phyloP scores from a whole-genome alignment of 2,113 vertebrate species.

The Microcebus jonahi region DNA sequence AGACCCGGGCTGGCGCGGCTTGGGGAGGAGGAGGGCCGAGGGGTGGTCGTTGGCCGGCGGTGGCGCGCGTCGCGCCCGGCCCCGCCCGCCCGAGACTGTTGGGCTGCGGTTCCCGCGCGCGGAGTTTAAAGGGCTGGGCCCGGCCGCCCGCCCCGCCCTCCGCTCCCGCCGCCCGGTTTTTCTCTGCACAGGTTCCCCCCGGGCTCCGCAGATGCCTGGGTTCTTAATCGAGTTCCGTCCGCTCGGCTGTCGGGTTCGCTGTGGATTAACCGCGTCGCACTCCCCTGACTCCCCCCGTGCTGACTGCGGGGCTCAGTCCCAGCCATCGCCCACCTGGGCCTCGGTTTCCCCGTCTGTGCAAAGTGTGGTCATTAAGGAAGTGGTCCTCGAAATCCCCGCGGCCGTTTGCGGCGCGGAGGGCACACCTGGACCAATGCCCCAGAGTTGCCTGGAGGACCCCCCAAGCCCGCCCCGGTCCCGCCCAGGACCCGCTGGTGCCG shows the following conservation, averaged over 20 bases:
- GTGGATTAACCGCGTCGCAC: too few species aligned
- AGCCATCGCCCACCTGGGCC: not conserved
- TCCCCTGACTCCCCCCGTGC: not conserved
- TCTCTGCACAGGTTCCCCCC: accelerated
- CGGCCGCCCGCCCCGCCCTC: not conserved
- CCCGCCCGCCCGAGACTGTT: not conserved
- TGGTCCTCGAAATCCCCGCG: not conserved
- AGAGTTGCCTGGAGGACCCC: not conserved
- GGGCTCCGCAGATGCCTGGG: not conserved
- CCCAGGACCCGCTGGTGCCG: not conserved
- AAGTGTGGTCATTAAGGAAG: not conserved
- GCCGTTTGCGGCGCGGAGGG: not conserved
- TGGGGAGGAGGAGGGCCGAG: not conserved
- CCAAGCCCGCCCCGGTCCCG: too few species aligned
- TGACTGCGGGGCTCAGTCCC: not conserved
- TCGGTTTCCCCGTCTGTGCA: not conserved
- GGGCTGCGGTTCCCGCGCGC: constrained; percentile 46
- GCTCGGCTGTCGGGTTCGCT: not conserved
- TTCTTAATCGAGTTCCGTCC: not conserved
- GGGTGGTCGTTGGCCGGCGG: not conserved
- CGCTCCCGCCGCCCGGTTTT: accelerated
- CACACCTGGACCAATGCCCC: not conserved
- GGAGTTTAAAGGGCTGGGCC: constrained; percentile 74
- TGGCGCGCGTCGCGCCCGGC: not conserved
- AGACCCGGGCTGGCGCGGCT: not conserved